Evolutionary conservation across 2,888 invertebrate species (phyloP), one percentile per base, ranked within the genome.

Genomic region (Tenthredo amoena): DNA sequence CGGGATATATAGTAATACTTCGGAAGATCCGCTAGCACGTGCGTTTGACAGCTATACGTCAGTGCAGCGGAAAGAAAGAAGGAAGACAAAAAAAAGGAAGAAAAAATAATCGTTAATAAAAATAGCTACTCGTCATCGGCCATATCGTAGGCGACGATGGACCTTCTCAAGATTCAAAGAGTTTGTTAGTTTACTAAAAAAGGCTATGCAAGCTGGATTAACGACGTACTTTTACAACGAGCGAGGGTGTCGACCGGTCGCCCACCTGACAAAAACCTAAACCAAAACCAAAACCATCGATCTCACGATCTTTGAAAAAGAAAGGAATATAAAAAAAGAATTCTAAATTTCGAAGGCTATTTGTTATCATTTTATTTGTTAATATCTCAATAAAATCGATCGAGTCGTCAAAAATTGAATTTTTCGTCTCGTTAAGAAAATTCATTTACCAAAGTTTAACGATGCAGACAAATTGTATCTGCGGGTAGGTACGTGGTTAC

Each of bases 81-180:
- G n/a, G 18, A 50, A 18, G 5, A 50, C 0, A 47, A 50, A 50
- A 15, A 2, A 12, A 68, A 1, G 3, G 2, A 12, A 34, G 15
- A 34, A 68, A 6, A 31, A 34, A 4, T 2, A 34, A 31, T 62
- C 10, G 68, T 26, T 68, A 31, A 34, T 68, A 68, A 68, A 34
- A 68, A 68, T 68, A 68, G 4, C 68, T 68, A 18, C 34, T 68
- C 68, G 68, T 68, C 68, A 68, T 68, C 68, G 26, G 68, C 5
- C 3, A 68, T 15, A 34, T 68, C 34, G 68, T 68, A 68, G 68
- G 68, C 68, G 68, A 68, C 34, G 26, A 62, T 26, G 3, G 12
- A 62, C 12, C 62, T 62, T 62, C 26, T 62, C 62, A 62, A 26
- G 26, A 62, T 62, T 62, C 62, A 62, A 62, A 62, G 26, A 62